phyloP scores from a whole-genome alignment of 2,797 vertebrate species.

The Acanthurus tractus region DNA sequence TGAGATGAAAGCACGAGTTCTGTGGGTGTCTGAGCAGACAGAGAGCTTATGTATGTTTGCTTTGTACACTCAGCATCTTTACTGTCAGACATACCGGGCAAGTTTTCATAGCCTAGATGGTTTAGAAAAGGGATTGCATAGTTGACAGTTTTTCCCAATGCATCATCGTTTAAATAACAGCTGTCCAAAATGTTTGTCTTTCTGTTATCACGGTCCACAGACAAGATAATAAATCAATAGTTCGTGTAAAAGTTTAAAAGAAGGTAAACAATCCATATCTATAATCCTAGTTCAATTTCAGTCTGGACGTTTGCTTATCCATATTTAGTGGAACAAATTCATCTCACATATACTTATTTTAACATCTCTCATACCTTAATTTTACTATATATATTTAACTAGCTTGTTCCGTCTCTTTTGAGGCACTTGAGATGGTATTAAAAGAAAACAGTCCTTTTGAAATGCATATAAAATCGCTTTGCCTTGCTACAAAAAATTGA shows the following conservation, averaged over 20 bases:
- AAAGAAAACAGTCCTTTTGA: neutral
- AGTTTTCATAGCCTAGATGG: slow-evolving; percentile 6
- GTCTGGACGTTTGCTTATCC: neutral
- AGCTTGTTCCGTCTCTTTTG: neutral
- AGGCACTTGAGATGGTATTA: neutral
- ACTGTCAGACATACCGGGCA: neutral
- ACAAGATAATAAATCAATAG: neutral
- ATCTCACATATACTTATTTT: neutral
- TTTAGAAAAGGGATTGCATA: neutral
- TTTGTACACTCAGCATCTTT: slow-evolving; percentile 54
- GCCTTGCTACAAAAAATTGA: neutral
- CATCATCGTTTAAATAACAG: neutral
- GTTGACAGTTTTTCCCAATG: neutral
- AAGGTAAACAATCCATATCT: neutral
- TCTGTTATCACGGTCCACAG: neutral
- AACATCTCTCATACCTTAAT: neutral
- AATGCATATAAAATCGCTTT: neutral
- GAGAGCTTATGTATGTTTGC: slow-evolving; percentile 42
- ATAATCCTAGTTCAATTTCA: too few species aligned
- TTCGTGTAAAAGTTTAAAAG: neutral
- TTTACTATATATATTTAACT: neutral
- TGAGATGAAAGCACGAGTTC: slow-evolving; percentile 67
- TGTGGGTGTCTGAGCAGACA: slow-evolving; percentile 56
- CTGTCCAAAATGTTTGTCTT: slow-evolving; percentile 7
- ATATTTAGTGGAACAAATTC: neutral